Base-by-base conservation (phyloP, 2,888 invertebrate genomes). In the Augiades crinisus region DNA sequence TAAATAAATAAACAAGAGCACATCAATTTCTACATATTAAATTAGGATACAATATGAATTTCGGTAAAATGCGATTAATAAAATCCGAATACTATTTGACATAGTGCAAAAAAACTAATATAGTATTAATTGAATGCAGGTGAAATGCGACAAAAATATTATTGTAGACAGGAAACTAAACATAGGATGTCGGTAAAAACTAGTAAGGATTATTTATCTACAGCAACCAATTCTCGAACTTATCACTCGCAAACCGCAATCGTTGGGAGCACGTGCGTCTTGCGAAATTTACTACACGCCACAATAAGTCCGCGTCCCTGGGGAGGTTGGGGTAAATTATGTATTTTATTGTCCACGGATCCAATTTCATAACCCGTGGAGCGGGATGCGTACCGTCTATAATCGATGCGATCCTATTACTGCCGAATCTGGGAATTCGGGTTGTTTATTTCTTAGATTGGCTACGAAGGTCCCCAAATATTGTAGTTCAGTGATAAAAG, bases 271-370 rank as follows among this genome's bases (percentile, higher is more conserved):
- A 70, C 68, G 67, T 68, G 69, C 62, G 64, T 60, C 64, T 55
- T 59, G 47, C 61, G 54, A 58, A 68, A 67, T 67, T 65, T 65
- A 67, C 65, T 65, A 57, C 56, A 55, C 53, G 58, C 60, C 58
- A 63, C 65, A 63, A 66, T 64, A 67, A 60, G 56, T 61, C 56
- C 57, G 57, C 54, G 52, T 60, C 63, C 57, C 46, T 30, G 51
- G 58, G 54, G 56, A 53, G 56, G 56, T 43, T 52, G 51, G 58
- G 57, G 57, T 63, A 67, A 66, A 68, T 70, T 68, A 67, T 64
- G 63, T 67, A 68, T 68, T 70, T 70, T 70, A 70, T 64, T 69
- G 64, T 69, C 60, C 57, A 55, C 58, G 58, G 59, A 63, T 61
- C 66, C 65, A 62, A 65, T 70, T 69, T 68, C 69, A 70, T 70